phyloP scores from a whole-genome alignment of 2,888 invertebrate species.

The Lithophane socia region DNA sequence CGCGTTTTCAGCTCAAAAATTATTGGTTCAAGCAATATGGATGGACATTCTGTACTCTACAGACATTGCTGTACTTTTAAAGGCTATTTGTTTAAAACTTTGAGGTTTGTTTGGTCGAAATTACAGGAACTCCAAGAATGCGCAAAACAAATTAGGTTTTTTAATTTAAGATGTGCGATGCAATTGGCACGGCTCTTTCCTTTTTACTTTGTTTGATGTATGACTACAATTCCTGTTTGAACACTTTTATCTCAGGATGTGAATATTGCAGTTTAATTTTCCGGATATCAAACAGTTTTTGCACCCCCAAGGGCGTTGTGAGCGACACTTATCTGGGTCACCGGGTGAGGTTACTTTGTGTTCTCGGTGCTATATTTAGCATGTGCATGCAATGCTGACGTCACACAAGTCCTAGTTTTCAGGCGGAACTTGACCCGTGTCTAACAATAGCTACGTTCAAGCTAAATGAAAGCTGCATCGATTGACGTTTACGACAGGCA shows the following conservation, averaged over 20 bases:
- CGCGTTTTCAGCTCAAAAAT: too few species aligned
- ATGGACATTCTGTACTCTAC: not conserved
- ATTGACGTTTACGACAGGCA: slow-evolving; percentile 11
- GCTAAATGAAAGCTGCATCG: slow-evolving; percentile 32
- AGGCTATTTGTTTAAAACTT: slow-evolving; percentile 3
- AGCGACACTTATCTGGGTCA: slow-evolving; percentile 76
- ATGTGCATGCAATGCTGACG: slow-evolving; percentile 78
- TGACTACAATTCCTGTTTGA: not conserved
- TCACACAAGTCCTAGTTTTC: slow-evolving; percentile 77
- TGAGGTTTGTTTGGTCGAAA: not conserved
- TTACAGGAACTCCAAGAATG: not conserved
- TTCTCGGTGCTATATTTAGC: slow-evolving; percentile 78
- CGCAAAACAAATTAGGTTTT: not conserved
- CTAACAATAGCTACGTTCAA: slow-evolving; percentile 47
- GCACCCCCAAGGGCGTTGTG: slow-evolving; percentile 54
- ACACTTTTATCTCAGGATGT: slow-evolving; percentile 12
- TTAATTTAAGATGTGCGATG: not conserved
- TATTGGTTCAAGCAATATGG: not conserved
- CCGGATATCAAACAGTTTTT: slow-evolving; percentile 50
- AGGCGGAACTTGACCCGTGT: slow-evolving; percentile 75
- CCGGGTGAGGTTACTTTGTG: slow-evolving; percentile 63
- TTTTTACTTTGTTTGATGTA: slow-evolving; percentile 11
- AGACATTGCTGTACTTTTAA: slow-evolving; percentile 17
- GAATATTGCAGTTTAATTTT: slow-evolving; percentile 39
- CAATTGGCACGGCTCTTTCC: slow-evolving; percentile 2